phyloP scores from a whole-genome alignment of 2,888 invertebrate genomes.

The Drosophila infuscata region DNA sequence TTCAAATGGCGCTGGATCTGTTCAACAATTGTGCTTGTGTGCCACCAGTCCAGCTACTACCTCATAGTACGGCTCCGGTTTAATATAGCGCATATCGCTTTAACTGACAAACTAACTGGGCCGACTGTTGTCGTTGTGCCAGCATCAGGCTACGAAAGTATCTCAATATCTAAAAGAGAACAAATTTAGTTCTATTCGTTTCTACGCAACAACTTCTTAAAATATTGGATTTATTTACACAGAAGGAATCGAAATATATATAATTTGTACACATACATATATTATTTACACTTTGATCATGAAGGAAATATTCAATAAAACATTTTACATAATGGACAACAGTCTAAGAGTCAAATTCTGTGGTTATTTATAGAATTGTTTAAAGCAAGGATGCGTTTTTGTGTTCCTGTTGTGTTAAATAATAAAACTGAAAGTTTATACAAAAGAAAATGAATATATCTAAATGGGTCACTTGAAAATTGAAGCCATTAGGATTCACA shows the following conservation, averaged over 20 bases:
- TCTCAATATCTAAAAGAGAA: slow-evolving; percentile 74
- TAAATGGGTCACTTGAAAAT: neutral
- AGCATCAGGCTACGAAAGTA: slow-evolving; percentile 59
- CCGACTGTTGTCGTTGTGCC: slow-evolving; percentile 60
- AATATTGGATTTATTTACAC: slow-evolving; percentile 55
- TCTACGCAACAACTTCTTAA: slow-evolving; percentile 15
- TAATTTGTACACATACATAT: neutral
- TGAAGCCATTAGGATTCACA: neutral
- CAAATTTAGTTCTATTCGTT: slow-evolving; percentile 57
- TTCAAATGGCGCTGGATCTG: neutral
- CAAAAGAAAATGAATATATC: neutral
- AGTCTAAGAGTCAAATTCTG: neutral
- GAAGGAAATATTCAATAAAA: neutral
- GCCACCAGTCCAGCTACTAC: slow-evolving; percentile 74
- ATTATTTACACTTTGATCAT: slow-evolving; percentile 2
- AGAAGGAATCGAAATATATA: slow-evolving; percentile 8
- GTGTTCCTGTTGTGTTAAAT: neutral
- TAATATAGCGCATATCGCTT: slow-evolving; percentile 83
- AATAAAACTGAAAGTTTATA: neutral
- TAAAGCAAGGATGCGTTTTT: neutral
- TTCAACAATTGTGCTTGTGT: slow-evolving; percentile 5
- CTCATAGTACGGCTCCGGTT: slow-evolving; percentile 84
- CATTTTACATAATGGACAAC: slow-evolving; percentile 14
- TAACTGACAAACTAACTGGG: slow-evolving; percentile 59
- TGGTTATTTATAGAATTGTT: neutral